A percentile compares a stretch with the other conserved stretches of the same genome.
Conservation (phyloP, 2,113 vertebrate genomes). For the Probosciger aterrimus region DNA sequence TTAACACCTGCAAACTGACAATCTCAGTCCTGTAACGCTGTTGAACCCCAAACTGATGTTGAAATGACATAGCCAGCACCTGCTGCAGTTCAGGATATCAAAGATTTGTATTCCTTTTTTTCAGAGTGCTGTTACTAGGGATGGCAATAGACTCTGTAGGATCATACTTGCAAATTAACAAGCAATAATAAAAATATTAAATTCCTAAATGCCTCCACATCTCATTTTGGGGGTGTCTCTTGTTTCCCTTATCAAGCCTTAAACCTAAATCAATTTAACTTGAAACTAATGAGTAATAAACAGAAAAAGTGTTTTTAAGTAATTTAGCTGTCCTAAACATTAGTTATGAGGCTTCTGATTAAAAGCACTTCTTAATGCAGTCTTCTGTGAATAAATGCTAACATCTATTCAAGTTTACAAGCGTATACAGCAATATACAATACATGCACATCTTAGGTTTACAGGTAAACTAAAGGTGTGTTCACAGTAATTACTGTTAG, state of each 20-base stretch:
- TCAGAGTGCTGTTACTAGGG: neutral
- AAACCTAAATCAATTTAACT: neutral
- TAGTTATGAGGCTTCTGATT: neutral
- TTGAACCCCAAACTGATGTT: slow-evolving; percentile 33
- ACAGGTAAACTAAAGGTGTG: neutral
- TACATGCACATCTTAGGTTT: neutral
- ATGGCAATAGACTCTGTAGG: neutral
- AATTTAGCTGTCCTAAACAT: neutral
- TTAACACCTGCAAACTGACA: slow-evolving; percentile 56
- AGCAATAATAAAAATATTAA: neutral
- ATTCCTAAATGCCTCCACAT: neutral
- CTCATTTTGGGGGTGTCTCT: neutral
- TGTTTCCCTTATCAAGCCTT: neutral
- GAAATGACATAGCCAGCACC: slow-evolving; percentile 24
- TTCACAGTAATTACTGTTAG: neutral
- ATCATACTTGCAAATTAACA: neutral
- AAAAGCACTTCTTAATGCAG: neutral
- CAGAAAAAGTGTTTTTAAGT: neutral
- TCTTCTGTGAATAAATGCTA: neutral
- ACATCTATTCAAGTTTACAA: neutral
- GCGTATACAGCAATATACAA: neutral
- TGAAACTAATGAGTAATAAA: neutral
- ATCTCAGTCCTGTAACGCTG: slow-evolving; percentile 36
- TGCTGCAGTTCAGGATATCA: slow-evolving; percentile 32
- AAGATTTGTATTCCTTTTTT: neutral